Percentiles rank a stretch among this genome's conserved stretches.
These are phyloP conservation scores for Rousettus madagascariensis DNA, from an alignment of 2,797 vertebrate genomes.

Conservation along the genomic window DNA sequence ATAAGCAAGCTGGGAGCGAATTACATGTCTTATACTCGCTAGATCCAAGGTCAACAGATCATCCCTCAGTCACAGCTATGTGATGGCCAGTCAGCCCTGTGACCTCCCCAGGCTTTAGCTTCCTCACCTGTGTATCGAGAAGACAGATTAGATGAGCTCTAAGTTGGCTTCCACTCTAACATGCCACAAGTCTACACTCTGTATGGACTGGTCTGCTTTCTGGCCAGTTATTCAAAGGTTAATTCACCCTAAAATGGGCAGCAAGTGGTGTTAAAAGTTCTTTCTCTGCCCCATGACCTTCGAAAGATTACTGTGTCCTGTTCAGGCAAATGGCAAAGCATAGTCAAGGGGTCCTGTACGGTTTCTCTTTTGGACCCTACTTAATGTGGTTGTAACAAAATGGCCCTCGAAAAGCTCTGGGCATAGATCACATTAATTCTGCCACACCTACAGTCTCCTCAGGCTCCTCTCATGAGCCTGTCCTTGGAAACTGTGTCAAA, in stretches of 20 bases:
- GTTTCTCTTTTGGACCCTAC: not conserved
- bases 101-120: not conserved
- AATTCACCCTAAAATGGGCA: not conserved
- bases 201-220: not conserved
- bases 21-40: not conserved
- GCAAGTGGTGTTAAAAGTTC: not conserved
- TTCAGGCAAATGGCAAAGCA: not conserved
- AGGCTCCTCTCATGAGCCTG: not conserved
- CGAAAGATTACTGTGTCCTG: conserved; percentile 21
- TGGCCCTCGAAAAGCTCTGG: conserved; percentile 18
- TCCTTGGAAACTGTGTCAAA: conserved; percentile 10
- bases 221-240: not conserved
- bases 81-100: not conserved
- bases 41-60: not conserved
- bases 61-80: not conserved
- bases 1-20: not conserved
- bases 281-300: conserved; percentile 59
- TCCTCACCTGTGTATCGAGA: not conserved
- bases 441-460: not conserved
- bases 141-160: not conserved
- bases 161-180: not conserved
- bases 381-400: conserved; percentile 26
- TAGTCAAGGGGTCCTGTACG: not conserved
- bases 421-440: not conserved
- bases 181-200: not conserved